Evolutionary conservation across 2,113 vertebrate species (phyloP).

Genomic region (Osmerus mordax): DNA sequence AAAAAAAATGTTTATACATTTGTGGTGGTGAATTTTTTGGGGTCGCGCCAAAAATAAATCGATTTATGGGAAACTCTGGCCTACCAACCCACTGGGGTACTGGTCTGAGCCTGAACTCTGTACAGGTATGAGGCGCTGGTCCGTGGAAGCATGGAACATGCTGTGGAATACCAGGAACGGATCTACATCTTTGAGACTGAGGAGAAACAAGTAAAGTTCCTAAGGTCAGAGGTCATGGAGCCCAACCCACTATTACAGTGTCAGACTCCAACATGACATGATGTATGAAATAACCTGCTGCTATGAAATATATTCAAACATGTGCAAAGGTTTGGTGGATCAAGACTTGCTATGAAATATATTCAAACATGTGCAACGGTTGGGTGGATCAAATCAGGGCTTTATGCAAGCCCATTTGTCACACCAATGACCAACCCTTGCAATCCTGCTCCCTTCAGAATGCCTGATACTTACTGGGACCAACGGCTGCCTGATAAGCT

Average conservation of each 20-base stretch:
- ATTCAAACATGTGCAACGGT: too few relatives aligned
- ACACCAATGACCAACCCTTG: neutral
- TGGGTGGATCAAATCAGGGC: too few relatives aligned
- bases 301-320: too few relatives aligned
- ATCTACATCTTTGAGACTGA: constrained; percentile 83
- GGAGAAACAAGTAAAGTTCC: constrained; percentile 84
- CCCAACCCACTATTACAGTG: neutral
- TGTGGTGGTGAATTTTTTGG: too few relatives aligned
- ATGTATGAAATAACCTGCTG: neutral
- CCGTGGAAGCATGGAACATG: constrained; percentile 77
- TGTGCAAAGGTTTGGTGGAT: too few relatives aligned
- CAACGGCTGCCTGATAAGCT: constrained; percentile 85
- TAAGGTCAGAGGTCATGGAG: constrained; percentile 70
- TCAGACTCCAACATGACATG: neutral
- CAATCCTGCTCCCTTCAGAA: constrained; percentile 60
- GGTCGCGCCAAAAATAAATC: too few relatives aligned
- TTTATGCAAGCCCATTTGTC: neutral
- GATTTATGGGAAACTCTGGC: too few relatives aligned
- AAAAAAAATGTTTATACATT: too few relatives aligned
- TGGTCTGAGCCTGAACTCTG: constrained; percentile 5
- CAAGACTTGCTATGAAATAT: too few relatives aligned
- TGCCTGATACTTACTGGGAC: constrained; percentile 82
- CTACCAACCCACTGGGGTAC: neutral
- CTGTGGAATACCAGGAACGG: constrained; percentile 79
- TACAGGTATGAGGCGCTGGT: constrained; percentile 87